These are phyloP conservation scores for Eubasilissa splendida DNA, from an alignment of 2,888 invertebrate species.

Conservation along the genomic window DNA sequence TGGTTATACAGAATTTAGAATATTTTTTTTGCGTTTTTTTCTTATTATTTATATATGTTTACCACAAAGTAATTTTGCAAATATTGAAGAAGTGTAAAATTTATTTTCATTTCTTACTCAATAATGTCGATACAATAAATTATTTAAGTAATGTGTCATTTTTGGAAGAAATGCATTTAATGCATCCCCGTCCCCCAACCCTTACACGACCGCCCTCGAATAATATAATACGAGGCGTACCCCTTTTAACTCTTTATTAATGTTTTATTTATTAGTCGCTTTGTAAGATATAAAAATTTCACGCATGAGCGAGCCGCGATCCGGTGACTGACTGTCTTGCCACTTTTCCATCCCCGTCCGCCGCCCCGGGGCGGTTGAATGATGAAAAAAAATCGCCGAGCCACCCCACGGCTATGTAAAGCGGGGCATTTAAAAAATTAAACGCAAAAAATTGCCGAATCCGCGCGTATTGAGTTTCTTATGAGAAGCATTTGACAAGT, in stretches of 20 bases:
- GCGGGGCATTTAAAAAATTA: conserved; percentile 28
- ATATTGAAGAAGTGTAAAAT: no score
- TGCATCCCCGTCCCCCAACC: conserved; percentile 25
- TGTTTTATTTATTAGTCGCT: conserved; percentile 38
- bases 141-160: conserved; percentile 17
- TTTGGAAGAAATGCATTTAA: background rate
- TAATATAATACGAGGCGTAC: conserved; percentile 16
- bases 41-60: no score
- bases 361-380: conserved; percentile 5
- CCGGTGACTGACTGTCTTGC: conserved; percentile 4
- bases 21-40: no score
- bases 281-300: conserved; percentile 53
- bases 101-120: no score
- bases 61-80: no score
- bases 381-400: background rate
- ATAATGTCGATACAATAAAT: no score
- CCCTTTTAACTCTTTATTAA: conserved; percentile 29
- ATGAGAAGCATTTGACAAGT: conserved; percentile 17
- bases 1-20: no score
- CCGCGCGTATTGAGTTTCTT: conserved; percentile 33
- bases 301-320: conserved; percentile 47
- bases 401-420: conserved; percentile 37
- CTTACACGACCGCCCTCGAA: conserved; percentile 27
- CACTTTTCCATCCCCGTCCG: conserved; percentile 9
- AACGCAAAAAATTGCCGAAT: conserved; percentile 23